Percentiles rank a stretch among this genome's conserved stretches.
Conservation (phyloP, 2,113 vertebrate genomes). For the Laterallus jamaicensis region DNA sequence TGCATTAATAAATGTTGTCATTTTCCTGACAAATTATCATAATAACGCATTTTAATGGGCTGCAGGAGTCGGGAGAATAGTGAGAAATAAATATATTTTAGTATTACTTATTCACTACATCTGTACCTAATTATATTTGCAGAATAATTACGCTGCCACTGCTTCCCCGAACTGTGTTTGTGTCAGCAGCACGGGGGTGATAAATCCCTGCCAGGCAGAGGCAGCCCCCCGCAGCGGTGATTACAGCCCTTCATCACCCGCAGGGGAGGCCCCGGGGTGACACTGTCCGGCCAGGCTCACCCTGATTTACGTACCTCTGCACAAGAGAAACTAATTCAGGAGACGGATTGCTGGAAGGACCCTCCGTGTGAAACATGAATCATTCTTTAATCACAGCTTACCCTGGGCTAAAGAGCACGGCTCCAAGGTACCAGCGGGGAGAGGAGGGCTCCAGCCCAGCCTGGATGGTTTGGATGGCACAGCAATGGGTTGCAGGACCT, state of each 20-base stretch:
- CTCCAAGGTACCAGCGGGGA: not conserved
- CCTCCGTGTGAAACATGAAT: conserved; percentile 77
- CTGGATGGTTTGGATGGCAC: not conserved
- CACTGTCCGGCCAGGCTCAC: conserved; percentile 71
- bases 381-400: conserved; percentile 86
- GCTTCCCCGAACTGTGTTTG: conserved; percentile 26
- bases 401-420: conserved; percentile 25
- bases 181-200: conserved; percentile 58
- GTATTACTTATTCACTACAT: conserved; percentile 66
- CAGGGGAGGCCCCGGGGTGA: conserved; percentile 65
- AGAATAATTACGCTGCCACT: conserved; percentile 61
- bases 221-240: conserved; percentile 39
- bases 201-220: conserved; percentile 56
- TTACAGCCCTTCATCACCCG: conserved; percentile 70
- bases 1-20: conserved; percentile 73
- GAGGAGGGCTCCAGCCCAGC: not conserved
- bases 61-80: conserved; percentile 44
- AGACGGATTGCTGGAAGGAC: conserved; percentile 80
- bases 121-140: conserved; percentile 72
- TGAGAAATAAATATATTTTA: conserved; percentile 72
- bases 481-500: fast-evolving
- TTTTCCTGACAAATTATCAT: conserved; percentile 71
- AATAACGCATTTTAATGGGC: conserved; percentile 66
- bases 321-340: conserved; percentile 74
- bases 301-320: conserved; percentile 81